phyloP scores from a whole-genome alignment of 2,888 invertebrate species.

The Diabrotica balteata region DNA sequence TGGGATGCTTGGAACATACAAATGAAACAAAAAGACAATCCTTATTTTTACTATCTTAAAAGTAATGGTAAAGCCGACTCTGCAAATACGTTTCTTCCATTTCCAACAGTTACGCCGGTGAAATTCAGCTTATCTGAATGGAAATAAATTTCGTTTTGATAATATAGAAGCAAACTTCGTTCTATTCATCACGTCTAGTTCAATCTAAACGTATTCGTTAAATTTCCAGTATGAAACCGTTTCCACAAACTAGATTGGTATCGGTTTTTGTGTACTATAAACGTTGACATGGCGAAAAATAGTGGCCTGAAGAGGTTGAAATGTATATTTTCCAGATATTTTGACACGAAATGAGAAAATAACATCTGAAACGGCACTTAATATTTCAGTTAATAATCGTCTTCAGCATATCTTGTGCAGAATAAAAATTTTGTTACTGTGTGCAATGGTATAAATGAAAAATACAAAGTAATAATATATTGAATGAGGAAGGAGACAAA shows the following conservation, averaged over 20 bases:
- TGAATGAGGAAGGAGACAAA: too few relatives aligned
- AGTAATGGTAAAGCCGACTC: neutral
- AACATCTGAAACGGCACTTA: too few relatives aligned
- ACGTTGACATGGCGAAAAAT: slow-evolving; percentile 2
- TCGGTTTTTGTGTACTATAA: slow-evolving; percentile 4
- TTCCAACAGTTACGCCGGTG: neutral
- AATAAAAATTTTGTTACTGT: too few relatives aligned
- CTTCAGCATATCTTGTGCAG: too few relatives aligned
- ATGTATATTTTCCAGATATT: slow-evolving; percentile 1
- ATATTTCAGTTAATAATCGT: too few relatives aligned
- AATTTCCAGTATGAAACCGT: slow-evolving; percentile 9
- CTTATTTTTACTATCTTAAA: too few relatives aligned
- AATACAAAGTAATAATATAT: too few relatives aligned
- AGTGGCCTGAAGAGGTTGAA: neutral
- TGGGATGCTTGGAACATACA: too few relatives aligned
- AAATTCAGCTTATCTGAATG: slow-evolving; percentile 16
- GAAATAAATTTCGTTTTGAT: slow-evolving; percentile 27
- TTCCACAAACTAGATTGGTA: slow-evolving; percentile 11
- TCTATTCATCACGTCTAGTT: slow-evolving; percentile 19
- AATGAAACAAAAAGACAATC: too few relatives aligned
- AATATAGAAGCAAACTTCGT: slow-evolving; percentile 22
- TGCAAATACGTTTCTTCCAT: neutral
- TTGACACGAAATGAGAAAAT: slow-evolving; percentile 3
- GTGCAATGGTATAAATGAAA: too few relatives aligned
- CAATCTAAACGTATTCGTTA: slow-evolving; percentile 10